Evolutionary conservation across 2,113 vertebrate species (phyloP).

Genomic region (Caracal caracal): DNA sequence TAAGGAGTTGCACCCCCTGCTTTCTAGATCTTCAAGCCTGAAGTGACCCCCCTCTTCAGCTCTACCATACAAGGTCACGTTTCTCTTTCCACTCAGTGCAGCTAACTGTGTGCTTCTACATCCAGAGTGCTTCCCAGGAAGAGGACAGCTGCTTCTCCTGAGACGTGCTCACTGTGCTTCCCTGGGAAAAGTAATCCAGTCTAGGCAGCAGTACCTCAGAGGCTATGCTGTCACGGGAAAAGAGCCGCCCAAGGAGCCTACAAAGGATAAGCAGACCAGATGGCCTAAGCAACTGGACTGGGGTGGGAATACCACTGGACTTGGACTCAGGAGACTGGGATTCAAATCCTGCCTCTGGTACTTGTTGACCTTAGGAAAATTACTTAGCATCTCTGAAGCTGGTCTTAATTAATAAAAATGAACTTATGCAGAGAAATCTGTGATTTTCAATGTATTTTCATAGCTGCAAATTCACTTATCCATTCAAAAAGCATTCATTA

Average conservation of each 20-base stretch:
- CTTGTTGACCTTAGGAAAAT: neutral
- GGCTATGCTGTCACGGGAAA: neutral
- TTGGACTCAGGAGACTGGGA: neutral
- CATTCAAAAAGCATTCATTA: neutral
- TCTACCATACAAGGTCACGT: neutral
- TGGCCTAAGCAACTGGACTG: neutral
- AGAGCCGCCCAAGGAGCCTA: neutral
- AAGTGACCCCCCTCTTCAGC: neutral
- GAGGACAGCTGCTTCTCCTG: constrained; percentile 5
- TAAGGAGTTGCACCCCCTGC: rapidly evolving
- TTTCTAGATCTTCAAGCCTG: neutral
- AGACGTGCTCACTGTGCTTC: neutral
- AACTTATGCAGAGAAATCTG: neutral
- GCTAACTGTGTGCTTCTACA: constrained; percentile 67
- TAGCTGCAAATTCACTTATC: neutral
- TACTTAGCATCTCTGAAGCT: neutral
- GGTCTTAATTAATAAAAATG: neutral
- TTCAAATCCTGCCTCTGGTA: neutral
- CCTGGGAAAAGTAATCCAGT: constrained; percentile 36
- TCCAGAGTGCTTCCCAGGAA: constrained; percentile 22
- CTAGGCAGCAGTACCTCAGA: constrained; percentile 51
- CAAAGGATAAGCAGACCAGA: neutral
- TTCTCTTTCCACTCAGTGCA: constrained; percentile 62
- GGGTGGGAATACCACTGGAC: neutral
- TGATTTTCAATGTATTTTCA: neutral